Base-by-base conservation (phyloP, 2,888 invertebrate genomes). In the Hypsopygia costalis region DNA sequence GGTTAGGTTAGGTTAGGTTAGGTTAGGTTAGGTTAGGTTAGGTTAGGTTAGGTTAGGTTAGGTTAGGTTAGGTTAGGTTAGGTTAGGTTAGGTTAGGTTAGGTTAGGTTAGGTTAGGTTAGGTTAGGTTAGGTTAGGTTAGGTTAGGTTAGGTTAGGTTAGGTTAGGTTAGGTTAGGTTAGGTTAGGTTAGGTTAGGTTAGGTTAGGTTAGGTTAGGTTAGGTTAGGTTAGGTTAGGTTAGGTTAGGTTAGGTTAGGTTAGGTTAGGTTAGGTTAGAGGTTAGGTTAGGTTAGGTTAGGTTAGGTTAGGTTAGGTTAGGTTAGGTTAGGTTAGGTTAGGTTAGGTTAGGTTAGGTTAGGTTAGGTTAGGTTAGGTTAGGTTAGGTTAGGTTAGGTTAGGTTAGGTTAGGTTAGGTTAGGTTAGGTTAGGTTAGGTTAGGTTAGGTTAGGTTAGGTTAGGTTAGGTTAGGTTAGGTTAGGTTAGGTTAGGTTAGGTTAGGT, bases 91-190 rank as follows among this genome's bases (percentile, higher is more conserved):
- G 40, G 33, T 39, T 35, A 25, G 27, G 35, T 21, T 25, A 25
- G 25, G 25, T 25, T 49, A 45, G 48, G 48, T 49, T 49, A 49
- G 48, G 48, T 49, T 49, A 49, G 48, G 47, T 47, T 43, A 47
- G 47, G 47, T 47, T 47, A 47, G 48, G 47, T 47, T 47, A 44
- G 47, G 44, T 47, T 44, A 47, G 47, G 47, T 47, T 47, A 47
- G 47, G 47, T 47, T 47, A 44, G 47, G 44, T 47, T 44, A 47
- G 47, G 44, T 48, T 48, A 48, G 47, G 47, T 48, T 48, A 45
- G 47, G 44, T 48, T 45, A 48, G 48, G 47, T 48, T 47, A 47
- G 47, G 47, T 47, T 47, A 44, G 47, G 43, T 45, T 43, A 46
- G 49, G 46, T 46, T 46, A 49, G 46, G 46, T 46, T 46, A 44